These are phyloP conservation scores for Branchellion lobata DNA, from an alignment of 2,888 invertebrate genomes.

Conservation along the genomic window DNA sequence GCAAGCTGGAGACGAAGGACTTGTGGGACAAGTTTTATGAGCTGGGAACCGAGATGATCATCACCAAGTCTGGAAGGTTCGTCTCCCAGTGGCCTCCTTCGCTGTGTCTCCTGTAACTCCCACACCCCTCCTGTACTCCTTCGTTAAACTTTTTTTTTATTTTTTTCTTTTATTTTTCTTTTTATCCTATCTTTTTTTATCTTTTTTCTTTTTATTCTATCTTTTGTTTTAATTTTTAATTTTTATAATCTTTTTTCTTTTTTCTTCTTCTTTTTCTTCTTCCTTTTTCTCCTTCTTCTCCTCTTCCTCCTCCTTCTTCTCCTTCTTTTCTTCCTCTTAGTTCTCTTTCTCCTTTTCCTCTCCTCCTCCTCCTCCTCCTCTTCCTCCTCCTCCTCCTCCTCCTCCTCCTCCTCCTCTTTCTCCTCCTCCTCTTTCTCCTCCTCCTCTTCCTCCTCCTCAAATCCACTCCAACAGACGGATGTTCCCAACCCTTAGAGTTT, in stretches of 20 bases:
- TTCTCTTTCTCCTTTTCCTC: neutral
- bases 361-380: neutral
- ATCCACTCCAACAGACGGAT: constrained; percentile 73
- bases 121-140: neutral
- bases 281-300: neutral
- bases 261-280: constrained; percentile 2
- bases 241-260: neutral
- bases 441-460: neutral
- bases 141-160: neutral
- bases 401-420: neutral
- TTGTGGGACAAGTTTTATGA: constrained; percentile 46
- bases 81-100: neutral
- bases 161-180: neutral
- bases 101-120: neutral
- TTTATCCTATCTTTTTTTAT: neutral
- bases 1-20: constrained; percentile 45
- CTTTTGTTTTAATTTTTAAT: neutral
- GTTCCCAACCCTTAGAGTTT: constrained; percentile 94
- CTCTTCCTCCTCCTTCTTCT: neutral
- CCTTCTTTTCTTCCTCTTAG: neutral
- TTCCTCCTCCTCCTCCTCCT: neutral
- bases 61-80: constrained; percentile 46
- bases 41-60: constrained; percentile 47
- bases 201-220: neutral
- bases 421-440: neutral